A percentile compares a stretch with the other conserved stretches of the same genome.
phyloP scores from a whole-genome alignment of 2,888 invertebrate genomes.

The Brenthis ino region DNA sequence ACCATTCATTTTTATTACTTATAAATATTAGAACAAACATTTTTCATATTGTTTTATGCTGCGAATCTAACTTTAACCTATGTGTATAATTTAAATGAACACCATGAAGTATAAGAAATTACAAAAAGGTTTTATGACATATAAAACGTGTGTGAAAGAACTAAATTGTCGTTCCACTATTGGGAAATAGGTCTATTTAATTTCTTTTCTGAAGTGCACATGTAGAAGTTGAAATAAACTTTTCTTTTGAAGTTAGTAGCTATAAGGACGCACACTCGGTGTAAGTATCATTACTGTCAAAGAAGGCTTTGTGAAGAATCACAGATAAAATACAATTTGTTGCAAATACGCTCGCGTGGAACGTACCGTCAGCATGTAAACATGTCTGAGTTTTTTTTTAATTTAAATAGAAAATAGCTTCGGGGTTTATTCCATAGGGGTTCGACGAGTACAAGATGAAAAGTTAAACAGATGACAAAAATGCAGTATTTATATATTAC shows the following conservation, averaged over 20 bases:
- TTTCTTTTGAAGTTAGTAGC: constrained; percentile 12
- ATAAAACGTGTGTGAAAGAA: too few species aligned
- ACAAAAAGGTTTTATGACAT: too few species aligned
- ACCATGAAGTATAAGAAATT: too few species aligned
- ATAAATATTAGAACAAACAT: too few species aligned
- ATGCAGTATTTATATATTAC: too few species aligned
- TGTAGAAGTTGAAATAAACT: constrained; percentile 11
- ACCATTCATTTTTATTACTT: too few species aligned
- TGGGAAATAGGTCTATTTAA: neutral
- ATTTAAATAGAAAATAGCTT: neutral
- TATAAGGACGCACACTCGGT: constrained; percentile 14
- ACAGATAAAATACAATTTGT: constrained; percentile 37
- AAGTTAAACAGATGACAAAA: too few species aligned
- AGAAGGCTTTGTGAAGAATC: constrained; percentile 35
- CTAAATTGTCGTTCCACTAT: neutral
- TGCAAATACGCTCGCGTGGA: constrained; percentile 29
- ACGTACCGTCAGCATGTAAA: constrained; percentile 23
- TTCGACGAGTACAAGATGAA: too few species aligned
- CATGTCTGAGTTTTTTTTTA: neutral
- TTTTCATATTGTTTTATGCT: too few species aligned
- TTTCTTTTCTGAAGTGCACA: constrained; percentile 2
- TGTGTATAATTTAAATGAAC: too few species aligned
- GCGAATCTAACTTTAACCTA: too few species aligned
- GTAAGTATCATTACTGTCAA: constrained; percentile 29
- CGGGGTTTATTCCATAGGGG: too few species aligned